Base-by-base conservation (phyloP, 2,797 vertebrate genomes). In the Hipposideros larvatus region DNA sequence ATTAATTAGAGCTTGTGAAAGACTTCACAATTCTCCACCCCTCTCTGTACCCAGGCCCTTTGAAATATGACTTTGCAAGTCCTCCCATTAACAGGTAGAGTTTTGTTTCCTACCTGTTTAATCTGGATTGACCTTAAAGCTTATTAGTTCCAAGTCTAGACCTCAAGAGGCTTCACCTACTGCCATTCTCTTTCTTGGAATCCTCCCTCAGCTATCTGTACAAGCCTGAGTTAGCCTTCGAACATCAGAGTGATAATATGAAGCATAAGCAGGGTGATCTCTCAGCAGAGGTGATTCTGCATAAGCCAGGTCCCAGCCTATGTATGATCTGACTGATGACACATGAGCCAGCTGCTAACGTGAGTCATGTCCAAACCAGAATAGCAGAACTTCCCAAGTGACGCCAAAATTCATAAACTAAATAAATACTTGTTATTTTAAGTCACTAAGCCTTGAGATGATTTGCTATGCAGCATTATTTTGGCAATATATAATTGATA, bases 361-460 rank as follows among this genome's bases (percentile, higher is more conserved):
- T 83, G 34, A 97, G 51, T 87, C 85, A 87, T 66, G 22, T 59
- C 21, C 7, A 77, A 11, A 26, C 37, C 43, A 90, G 31, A 71
- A 48, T 8, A 79, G 57, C 31, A 70, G 61, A 95, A 92, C 24
- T 26, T 91, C 24, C 14, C 15, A 21, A 26, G 11, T 73, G 26
- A 73, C 21, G 34, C n/a, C n/a, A 11, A 73, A 19, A 71, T 66
- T 88, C 53, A 26, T 16, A 5, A 88, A 26, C 55, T 82, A 86
- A 87, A 59, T n/a, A 92, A 79, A 91, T 46, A 59, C 7, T 86
- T 94, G 51, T 18, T 92, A 66, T 91, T 91, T 77, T 85, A 91
- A 80, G 9, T 14, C 57, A 46, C 18, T 79, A 93, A 87, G 15
- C 1, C 46, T 65, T 61, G 11, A 26, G 4, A 5, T 84, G 53